Conservation (phyloP, 2,888 invertebrate species). For the Eupithecia subfuscata region DNA sequence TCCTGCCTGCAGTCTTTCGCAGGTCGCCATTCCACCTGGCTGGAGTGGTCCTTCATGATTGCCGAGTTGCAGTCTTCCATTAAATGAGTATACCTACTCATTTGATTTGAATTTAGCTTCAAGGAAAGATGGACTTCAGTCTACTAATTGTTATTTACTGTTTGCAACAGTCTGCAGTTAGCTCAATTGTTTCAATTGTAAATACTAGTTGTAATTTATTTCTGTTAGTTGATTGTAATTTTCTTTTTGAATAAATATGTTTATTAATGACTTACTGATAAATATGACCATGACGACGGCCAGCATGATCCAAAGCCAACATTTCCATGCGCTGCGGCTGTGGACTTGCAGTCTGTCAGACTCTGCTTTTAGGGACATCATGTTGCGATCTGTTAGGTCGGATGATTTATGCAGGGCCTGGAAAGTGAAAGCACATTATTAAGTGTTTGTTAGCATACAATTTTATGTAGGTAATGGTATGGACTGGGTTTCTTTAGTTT, state of each 20-base stretch:
- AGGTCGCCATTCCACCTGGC: too few species aligned
- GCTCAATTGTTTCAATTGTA: too few species aligned
- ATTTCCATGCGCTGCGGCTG: slow-evolving; percentile 94
- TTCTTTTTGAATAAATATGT: too few species aligned
- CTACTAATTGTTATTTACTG: too few species aligned
- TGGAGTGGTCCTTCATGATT: too few species aligned
- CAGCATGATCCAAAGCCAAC: slow-evolving; percentile 97
- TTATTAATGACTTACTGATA: slow-evolving; percentile 89
- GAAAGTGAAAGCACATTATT: background rate
- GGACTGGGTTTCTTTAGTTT: background rate
- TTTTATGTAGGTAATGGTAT: background rate
- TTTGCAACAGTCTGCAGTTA: too few species aligned
- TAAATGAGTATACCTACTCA: too few species aligned
- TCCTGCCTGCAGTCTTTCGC: too few species aligned
- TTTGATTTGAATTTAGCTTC: background rate
- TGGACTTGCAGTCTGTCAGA: slow-evolving; percentile 93
- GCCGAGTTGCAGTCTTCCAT: too few species aligned
- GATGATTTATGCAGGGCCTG: slow-evolving; percentile 90
- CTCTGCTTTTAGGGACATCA: slow-evolving; percentile 90
- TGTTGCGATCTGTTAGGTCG: slow-evolving; percentile 91
- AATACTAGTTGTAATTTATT: too few species aligned
- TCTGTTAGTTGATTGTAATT: too few species aligned
- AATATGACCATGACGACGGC: slow-evolving; percentile 93
- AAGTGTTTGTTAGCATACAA: background rate
- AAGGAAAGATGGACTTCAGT: background rate